Evolutionary conservation across 2,888 invertebrate genomes (phyloP).

Genomic region (Andrena haemorrhoa): DNA sequence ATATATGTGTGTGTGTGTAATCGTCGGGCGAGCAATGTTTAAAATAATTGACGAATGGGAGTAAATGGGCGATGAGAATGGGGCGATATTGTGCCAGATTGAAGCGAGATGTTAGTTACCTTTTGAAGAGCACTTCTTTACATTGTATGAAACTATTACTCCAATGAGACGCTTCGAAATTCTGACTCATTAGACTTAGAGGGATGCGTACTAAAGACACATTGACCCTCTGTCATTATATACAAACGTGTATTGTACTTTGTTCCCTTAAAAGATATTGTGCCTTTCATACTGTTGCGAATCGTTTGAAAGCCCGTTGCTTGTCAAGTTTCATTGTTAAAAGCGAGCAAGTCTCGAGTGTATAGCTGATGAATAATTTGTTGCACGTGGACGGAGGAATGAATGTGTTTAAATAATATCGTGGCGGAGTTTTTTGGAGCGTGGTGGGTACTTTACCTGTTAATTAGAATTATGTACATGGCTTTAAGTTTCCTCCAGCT

Average conservation of each 20-base stretch:
- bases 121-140: not conserved
- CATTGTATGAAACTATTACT: conserved; percentile 3
- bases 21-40: conserved; percentile 23
- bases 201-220: not conserved
- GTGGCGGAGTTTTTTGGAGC: conserved; percentile 12
- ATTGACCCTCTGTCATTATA: conserved; percentile 4
- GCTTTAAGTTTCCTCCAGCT: conserved; percentile 9
- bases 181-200: too few species aligned
- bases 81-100: conserved; percentile 9
- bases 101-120: conserved; percentile 1
- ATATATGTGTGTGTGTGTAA: not conserved
- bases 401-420: conserved; percentile 37
- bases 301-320: conserved; percentile 42
- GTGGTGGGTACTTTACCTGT: not conserved
- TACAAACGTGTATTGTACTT: not conserved
- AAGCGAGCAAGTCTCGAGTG: conserved; percentile 21
- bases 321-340: conserved; percentile 45
- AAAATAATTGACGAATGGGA: conserved; percentile 7
- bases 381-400: conserved; percentile 12
- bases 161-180: conserved; percentile 9
- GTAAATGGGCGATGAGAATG: conserved; percentile 30
- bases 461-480: conserved; percentile 19
- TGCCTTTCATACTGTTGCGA: conserved; percentile 41
- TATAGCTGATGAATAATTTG: conserved; percentile 42
- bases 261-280: conserved; percentile 39